Base-by-base conservation (phyloP, 2,113 vertebrate species). In the Choloepus hoffmanni region DNA sequence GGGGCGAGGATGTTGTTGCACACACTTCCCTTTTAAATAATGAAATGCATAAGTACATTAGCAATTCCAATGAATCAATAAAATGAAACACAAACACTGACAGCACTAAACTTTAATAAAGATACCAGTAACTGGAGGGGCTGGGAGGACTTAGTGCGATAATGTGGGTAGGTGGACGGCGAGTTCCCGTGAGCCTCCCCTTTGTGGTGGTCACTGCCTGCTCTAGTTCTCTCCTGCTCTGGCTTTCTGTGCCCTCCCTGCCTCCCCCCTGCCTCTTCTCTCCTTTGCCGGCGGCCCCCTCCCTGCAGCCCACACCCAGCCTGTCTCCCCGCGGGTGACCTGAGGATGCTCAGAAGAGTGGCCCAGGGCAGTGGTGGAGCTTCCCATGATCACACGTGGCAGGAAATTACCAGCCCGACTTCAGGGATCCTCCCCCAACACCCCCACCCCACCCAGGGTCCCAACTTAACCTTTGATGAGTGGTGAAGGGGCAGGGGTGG, bases 31-130 rank as follows among this genome's bases (percentile, higher is more conserved):
- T 95, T 77, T 89, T 43, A 92, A 77, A 95, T 79, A 89, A 30
- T 78, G 85, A 88, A 60, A 81, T 48, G 33, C 26, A 40, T 3
- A 73, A 89, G 65, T 63, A 78, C 58, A 72, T 72, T 53, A 21
- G 95, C 85, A 74, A 94, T 68, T 65, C 82, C 67, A 45, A 15
- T 2, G 53, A 85, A 68, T 23, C 92, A 78, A 92, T 77, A 87
- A 65, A 78, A 81, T 45, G 84, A 94, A 96, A 78, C 36, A 55
- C 89, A 92, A 89, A 96, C 79, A 73, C 81, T 94, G 68, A 78
- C 85, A 62, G 68, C 87, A 87, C 48, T 33, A 11, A 88, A 90
- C 83, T 91, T 94, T 33, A 85, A 87, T 68, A 89, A 79, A 77
- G 63, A 76, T 40, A 12, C 85, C 3, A 16, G 92, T 50, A 12